Percentiles rank a stretch among this genome's conserved stretches.
Conservation (phyloP, 2,888 invertebrate genomes). For the Mythimna ferrago region DNA sequence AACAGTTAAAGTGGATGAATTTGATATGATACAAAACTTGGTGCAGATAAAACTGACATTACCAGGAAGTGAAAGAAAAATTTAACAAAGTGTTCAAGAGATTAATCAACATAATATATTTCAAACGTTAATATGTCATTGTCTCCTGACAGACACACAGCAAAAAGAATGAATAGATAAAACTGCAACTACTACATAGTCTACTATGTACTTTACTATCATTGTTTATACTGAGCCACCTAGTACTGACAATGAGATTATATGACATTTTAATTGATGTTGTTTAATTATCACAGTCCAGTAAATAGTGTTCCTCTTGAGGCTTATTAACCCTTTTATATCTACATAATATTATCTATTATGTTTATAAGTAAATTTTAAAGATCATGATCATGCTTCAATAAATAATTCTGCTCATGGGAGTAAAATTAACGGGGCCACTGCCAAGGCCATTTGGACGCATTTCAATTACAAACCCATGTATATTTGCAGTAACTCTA, state of each 20-base stretch:
- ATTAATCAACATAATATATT: constrained; percentile 3
- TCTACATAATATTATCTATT: not conserved
- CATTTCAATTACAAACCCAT: constrained; percentile 34
- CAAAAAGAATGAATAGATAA: constrained; percentile 42
- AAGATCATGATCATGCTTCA: not conserved
- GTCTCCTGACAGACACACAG: constrained; percentile 10
- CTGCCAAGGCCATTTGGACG: constrained; percentile 27
- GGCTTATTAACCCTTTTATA: constrained; percentile 34
- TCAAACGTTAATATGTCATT: constrained; percentile 19
- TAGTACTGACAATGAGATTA: constrained; percentile 43
- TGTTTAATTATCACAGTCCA: constrained; percentile 50
- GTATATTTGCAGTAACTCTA: constrained; percentile 21
- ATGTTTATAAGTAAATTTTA: not conserved
- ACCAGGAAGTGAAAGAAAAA: constrained; percentile 12
- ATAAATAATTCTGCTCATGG: not conserved
- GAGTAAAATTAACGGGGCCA: not conserved
- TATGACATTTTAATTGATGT: constrained; percentile 58
- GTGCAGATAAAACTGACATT: constrained; percentile 4
- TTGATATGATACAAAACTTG: constrained; percentile 16
- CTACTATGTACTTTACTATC: constrained; percentile 41
- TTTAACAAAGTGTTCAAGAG: not conserved
- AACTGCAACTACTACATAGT: constrained; percentile 13
- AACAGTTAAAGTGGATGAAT: constrained; percentile 15
- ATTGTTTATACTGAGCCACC: constrained; percentile 46
- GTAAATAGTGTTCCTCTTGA: constrained; percentile 39